Evolutionary conservation across 2,888 invertebrate genomes (phyloP), one percentile per base, ranked within the genome.

Genomic region (Campoplex capitator): DNA sequence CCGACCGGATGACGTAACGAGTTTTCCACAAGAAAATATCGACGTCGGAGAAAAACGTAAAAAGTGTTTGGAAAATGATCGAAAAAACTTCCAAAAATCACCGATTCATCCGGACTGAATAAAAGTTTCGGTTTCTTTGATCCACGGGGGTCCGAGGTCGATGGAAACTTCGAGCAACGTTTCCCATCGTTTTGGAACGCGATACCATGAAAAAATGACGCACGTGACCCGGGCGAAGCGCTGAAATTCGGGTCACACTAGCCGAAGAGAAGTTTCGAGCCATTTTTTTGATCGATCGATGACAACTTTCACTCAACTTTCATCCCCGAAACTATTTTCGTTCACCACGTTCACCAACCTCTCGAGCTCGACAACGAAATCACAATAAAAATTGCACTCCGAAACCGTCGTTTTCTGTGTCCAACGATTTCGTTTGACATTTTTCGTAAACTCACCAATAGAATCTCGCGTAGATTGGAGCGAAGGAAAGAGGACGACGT

Each of bases 361-460:
- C 13, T 13, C 16, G 32, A 32, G 62, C 16, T 62, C 4, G 32
- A 62, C 32, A 16, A 32, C 7, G 62, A 62, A 32, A 32, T 28
- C 38, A 62, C 32, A 62, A 16, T 32, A 32, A 62, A 32, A 62
- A 16, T 45, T 13, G 28, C 62, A 62, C 62, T 32, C 6, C 16
- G 16, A 1, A n/a, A 62, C 32, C 6, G 32, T 32, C 4, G 0
- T 7, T 32, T 62, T 62, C 32, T 32, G 0, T 23, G 0, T 23
- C 23, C 23, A 23, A 23, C 23, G 23, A 23, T 38, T 16, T 54
- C 13, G 18, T 6, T 16, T 32, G 6, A 32, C 3, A 23, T 32
- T 45, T 16, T n/a, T 45, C 32, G 35, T 71, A 58, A 48, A 83
- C 82, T 82, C 83, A 85, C 82, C 85, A 73, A 3, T 42, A n/a